These are phyloP conservation scores for Nemapogon koenigi DNA, from an alignment of 2,888 invertebrate genomes.

Conservation along the genomic window DNA sequence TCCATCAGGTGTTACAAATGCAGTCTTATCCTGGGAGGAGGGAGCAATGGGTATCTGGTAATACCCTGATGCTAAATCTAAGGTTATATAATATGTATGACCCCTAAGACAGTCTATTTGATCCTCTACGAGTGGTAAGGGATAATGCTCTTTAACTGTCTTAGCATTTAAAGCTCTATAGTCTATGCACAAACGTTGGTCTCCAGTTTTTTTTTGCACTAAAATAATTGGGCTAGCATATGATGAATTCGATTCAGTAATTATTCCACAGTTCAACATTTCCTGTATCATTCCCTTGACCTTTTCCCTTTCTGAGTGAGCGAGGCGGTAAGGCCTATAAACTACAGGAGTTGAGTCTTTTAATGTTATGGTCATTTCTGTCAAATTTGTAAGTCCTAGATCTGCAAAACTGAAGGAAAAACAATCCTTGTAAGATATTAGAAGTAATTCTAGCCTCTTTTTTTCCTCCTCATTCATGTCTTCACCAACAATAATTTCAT, in stretches of 20 bases:
- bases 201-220: constrained; percentile 18
- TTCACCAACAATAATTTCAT: neutral
- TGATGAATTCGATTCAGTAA: constrained; percentile 17
- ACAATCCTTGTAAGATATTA: constrained; percentile 9
- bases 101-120: neutral
- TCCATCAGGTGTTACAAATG: constrained; percentile 17
- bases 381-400: constrained; percentile 13
- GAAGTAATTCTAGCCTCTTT: neutral
- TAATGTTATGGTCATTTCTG: constrained; percentile 16
- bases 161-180: constrained; percentile 14
- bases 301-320: constrained; percentile 12
- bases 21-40: neutral
- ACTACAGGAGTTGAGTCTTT: constrained; percentile 14
- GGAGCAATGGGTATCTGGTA: neutral
- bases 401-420: constrained; percentile 14
- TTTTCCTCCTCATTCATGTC: no score
- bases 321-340: constrained; percentile 18
- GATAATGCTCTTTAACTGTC: neutral
- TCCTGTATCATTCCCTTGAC: constrained; percentile 17
- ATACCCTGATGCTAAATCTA: neutral
- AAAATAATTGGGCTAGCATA: constrained; percentile 20
- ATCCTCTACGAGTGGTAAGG: neutral
- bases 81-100: neutral
- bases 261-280: constrained; percentile 14
- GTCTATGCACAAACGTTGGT: constrained; percentile 16